Evolutionary conservation across 2,113 vertebrate species (phyloP), one percentile per base, ranked within the genome.

Genomic region (Cichladusa arquata): DNA sequence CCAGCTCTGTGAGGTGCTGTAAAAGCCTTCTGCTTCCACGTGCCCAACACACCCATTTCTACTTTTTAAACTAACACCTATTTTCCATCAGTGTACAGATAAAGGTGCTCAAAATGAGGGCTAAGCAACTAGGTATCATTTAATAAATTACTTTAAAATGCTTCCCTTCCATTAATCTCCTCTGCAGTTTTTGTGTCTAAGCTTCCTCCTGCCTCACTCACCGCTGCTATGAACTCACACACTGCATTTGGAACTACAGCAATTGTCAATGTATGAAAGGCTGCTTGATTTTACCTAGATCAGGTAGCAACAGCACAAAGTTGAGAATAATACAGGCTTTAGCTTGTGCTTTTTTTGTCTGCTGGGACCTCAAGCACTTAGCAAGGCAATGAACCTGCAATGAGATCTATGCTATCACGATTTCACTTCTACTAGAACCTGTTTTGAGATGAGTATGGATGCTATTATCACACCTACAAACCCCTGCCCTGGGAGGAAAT

Each of bases 351-450:
- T 80, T 69, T 19, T 62, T 42, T 70, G 23, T 34, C 31, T 88
- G 24, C 45, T 3, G 0, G 57, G 45, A 89, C 38, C 61, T 57
- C 0, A 0, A 14, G 50, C 36, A 38, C 33, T 47, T 31, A 50
- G 25, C 42, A 54, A 92, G 31, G 19, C 47, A 83, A 70, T 0
- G 1, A 81, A 73, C 13, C 31, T 3, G 3, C 40, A 79, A n/a
- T 66, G 34, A 86, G 45, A 23, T 44, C 78, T 72, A 25, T 11
- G 65, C 36, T 64, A 79, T 51, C 78, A 67, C 5, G 1, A 51
- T 40, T 81, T 87, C 69, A 51, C n/a, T 77, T 70, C 58, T 76
- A 11, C 24, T 25, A 45, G 61, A 72, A 81, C 61, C 19, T 79
- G 51, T 67, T 92, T 67, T 54, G 65, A 93, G 60, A 34, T 40